Conservation (phyloP, 2,888 invertebrate genomes). For the Acleris sparsana region DNA sequence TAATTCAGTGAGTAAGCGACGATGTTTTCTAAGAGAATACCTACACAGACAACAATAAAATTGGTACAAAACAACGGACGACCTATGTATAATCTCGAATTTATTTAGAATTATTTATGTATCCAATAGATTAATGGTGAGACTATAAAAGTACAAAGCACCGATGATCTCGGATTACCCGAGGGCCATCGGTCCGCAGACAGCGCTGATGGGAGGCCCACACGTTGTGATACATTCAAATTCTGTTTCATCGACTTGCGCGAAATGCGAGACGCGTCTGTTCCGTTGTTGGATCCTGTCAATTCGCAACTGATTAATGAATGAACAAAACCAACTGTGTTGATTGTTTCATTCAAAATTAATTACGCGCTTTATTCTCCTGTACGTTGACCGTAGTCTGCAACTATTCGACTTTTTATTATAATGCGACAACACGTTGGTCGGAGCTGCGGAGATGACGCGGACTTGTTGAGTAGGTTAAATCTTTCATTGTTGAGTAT, state of each 20-base stretch:
- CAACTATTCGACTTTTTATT: constrained; percentile 35
- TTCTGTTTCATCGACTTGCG: constrained; percentile 9
- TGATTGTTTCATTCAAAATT: constrained; percentile 45
- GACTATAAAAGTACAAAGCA: constrained; percentile 65
- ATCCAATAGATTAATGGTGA: constrained; percentile 59
- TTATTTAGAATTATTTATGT: constrained; percentile 64
- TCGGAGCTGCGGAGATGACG: constrained; percentile 22
- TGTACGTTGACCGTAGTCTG: constrained; percentile 32
- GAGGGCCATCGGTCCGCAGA: constrained; percentile 1
- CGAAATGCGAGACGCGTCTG: constrained; percentile 17
- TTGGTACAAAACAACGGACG: constrained; percentile 47
- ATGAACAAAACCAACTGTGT: constrained; percentile 51
- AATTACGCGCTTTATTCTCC: constrained; percentile 51
- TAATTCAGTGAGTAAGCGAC: no score
- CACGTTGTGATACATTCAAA: constrained; percentile 12
- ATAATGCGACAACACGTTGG: constrained; percentile 31
- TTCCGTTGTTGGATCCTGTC: constrained; percentile 10
- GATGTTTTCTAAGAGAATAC: no score
- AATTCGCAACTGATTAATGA: constrained; percentile 36
- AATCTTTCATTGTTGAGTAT: constrained; percentile 31
- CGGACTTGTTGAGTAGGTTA: not conserved
- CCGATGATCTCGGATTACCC: constrained; percentile 6
- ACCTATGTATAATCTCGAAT: constrained; percentile 54
- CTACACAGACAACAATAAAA: constrained; percentile 10
- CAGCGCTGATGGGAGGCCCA: not conserved